These are phyloP conservation scores for Strongylocentrotus purpuratus DNA, from an alignment of 35 echinoderm and acorn worm species.

Conservation along the genomic window DNA sequence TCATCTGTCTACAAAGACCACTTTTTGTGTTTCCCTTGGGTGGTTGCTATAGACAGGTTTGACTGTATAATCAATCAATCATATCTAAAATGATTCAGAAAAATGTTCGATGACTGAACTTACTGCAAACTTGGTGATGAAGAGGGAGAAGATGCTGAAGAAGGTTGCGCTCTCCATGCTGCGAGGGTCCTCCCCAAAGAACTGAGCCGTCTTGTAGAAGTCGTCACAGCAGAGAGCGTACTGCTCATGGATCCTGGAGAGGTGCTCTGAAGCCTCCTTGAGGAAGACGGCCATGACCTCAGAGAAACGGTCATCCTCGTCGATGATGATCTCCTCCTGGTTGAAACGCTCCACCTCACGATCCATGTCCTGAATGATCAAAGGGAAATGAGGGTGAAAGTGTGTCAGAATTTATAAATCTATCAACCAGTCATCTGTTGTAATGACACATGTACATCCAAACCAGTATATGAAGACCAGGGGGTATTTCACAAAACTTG, in stretches of 20 bases:
- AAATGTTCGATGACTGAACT: neutral
- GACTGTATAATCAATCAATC: too few species aligned
- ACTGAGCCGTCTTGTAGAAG: conserved; percentile 84
- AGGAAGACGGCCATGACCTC: conserved; percentile 51
- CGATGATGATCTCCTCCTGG: neutral
- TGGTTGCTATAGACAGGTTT: too few species aligned
- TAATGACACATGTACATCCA: too few species aligned
- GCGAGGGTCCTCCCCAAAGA: conserved; percentile 85
- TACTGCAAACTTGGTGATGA: conserved; percentile 90
- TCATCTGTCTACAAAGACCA: too few species aligned
- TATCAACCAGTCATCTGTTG: too few species aligned
- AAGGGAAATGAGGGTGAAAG: neutral
- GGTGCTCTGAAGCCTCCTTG: conserved; percentile 59
- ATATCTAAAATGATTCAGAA: too few species aligned
- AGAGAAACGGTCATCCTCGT: conserved; percentile 15
- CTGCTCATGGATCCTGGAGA: conserved; percentile 28
- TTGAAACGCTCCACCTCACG: conserved; percentile 1
- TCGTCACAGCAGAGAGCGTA: conserved; percentile 56
- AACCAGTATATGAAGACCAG: too few species aligned
- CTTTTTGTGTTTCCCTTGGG: too few species aligned
- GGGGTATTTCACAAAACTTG: too few species aligned
- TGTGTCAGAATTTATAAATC: too few species aligned
- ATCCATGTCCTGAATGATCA: conserved; percentile 5
- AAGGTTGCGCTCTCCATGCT: conserved; percentile 75
- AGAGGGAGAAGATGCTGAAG: conserved; percentile 91